Percentiles rank a stretch among this genome's conserved stretches.
These are phyloP conservation scores for Smutsia temminckii DNA, from an alignment of 2,797 vertebrate species.

Conservation along the genomic window DNA sequence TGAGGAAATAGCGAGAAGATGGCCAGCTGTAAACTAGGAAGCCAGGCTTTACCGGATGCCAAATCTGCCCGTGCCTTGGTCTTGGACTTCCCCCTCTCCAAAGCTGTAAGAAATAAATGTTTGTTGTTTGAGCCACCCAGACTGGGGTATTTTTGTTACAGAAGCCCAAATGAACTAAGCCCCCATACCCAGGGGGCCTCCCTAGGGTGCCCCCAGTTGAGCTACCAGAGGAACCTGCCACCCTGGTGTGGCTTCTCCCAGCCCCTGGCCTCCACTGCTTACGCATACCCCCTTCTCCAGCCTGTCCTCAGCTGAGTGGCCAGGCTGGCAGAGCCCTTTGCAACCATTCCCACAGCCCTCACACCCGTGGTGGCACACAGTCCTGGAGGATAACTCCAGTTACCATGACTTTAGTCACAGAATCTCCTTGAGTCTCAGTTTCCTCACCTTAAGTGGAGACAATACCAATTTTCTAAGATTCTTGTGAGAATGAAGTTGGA, in stretches of 20 bases:
- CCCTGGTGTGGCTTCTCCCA: background rate
- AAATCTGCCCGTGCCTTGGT: background rate
- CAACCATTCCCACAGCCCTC: background rate
- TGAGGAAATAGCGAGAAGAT: background rate
- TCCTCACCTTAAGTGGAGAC: background rate
- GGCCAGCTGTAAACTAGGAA: background rate
- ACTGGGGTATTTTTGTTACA: background rate
- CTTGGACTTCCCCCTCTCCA: background rate
- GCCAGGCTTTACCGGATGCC: background rate
- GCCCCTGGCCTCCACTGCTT: background rate
- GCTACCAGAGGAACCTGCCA: background rate
- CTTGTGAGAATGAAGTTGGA: conserved; percentile 33
- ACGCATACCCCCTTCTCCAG: background rate
- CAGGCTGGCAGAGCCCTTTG: background rate
- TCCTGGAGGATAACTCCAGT: background rate
- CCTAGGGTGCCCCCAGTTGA: background rate
- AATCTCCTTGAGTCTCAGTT: conserved; percentile 1
- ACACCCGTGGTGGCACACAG: background rate
- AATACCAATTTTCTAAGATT: background rate
- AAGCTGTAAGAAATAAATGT: background rate
- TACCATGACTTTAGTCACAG: background rate
- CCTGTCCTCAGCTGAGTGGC: background rate
- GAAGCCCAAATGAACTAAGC: background rate
- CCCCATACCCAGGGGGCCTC: background rate
- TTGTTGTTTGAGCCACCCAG: background rate